phyloP scores from a whole-genome alignment of 2,797 vertebrate species.

The Macropodus opercularis region DNA sequence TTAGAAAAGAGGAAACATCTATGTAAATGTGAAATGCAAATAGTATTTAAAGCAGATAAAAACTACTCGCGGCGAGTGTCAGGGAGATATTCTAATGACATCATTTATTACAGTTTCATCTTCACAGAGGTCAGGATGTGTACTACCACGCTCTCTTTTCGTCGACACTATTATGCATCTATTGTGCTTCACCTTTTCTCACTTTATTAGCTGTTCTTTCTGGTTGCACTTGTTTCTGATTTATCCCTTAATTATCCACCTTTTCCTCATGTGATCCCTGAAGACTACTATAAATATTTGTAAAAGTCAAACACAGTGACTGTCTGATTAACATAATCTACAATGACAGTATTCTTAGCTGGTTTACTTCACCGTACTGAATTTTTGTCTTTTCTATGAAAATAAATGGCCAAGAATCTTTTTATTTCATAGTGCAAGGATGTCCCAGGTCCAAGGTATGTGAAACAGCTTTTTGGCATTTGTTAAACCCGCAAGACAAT shows the following conservation, averaged over 20 bases:
- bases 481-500: conserved; percentile 61
- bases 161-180: neutral
- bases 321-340: conserved; percentile 25
- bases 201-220: neutral
- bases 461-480: conserved; percentile 72
- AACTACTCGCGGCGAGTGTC: neutral
- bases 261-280: conserved; percentile 17
- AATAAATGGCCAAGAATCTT: conserved; percentile 22
- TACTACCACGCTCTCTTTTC: neutral
- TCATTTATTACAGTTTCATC: neutral
- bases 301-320: conserved; percentile 22
- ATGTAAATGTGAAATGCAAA: conserved; percentile 19
- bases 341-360: conserved; percentile 1
- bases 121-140: conserved; percentile 5
- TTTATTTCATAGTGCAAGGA: conserved; percentile 41
- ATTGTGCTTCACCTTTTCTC: conserved; percentile 2
- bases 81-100: neutral
- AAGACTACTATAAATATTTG: conserved; percentile 14
- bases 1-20: conserved; percentile 6
- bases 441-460: conserved; percentile 48
- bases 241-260: neutral
- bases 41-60: conserved; percentile 7
- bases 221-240: conserved; percentile 2
- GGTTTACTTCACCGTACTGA: conserved; percentile 14
- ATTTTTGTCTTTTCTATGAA: conserved; percentile 17